phyloP scores from a whole-genome alignment of 2,888 invertebrate species.

The Caenorhabditis macrosperma region DNA sequence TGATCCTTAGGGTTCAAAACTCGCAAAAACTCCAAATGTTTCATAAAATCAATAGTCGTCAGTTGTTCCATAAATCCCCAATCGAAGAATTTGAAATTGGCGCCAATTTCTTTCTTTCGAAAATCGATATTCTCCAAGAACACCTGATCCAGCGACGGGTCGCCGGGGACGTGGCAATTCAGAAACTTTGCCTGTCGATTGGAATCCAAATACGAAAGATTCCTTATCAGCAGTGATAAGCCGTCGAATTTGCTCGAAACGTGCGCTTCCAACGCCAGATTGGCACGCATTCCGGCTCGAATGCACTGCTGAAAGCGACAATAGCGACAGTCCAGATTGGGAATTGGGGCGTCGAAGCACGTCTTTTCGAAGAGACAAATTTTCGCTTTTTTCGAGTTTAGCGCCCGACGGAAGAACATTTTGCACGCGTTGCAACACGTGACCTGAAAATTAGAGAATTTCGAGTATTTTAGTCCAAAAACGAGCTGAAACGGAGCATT shows the following conservation, averaged over 20 bases:
- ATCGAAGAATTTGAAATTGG: background rate
- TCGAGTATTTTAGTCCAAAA: no score
- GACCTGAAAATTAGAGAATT: background rate
- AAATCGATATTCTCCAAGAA: background rate
- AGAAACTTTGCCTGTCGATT: no score
- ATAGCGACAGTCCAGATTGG: background rate
- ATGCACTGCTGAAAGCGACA: background rate
- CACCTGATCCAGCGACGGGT: background rate
- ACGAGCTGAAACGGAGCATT: no score
- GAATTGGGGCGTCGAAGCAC: no score
- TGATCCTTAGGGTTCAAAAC: background rate
- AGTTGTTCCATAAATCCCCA: background rate
- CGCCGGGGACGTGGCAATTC: no score
- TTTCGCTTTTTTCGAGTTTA: background rate
- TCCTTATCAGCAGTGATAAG: no score
- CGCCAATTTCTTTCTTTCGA: background rate
- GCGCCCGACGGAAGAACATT: background rate
- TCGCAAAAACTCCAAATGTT: background rate
- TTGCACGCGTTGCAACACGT: background rate
- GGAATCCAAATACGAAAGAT: no score
- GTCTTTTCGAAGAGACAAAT: background rate
- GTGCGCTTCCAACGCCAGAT: no score
- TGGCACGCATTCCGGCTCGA: no score
- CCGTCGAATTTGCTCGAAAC: no score
- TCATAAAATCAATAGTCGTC: background rate